Evolutionary conservation across 2,113 vertebrate species (phyloP).

Genomic region (Microtus oregoni): DNA sequence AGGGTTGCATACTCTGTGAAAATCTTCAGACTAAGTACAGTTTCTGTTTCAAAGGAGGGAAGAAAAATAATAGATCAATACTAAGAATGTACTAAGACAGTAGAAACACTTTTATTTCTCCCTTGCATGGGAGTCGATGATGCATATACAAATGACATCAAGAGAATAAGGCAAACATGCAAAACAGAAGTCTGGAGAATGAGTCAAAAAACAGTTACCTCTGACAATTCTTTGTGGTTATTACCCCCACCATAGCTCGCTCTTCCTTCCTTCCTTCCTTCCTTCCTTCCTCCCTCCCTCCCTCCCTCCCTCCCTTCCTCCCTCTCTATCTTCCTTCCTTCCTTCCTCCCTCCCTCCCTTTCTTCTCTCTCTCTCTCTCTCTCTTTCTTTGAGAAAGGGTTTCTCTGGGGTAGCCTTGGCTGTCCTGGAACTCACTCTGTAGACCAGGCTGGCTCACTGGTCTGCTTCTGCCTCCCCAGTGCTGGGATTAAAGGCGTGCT

Average conservation of each 20-base stretch:
- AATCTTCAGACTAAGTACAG: neutral
- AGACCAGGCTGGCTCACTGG: neutral
- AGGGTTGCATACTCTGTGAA: neutral
- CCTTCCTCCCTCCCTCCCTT: too few species aligned
- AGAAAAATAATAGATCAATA: neutral
- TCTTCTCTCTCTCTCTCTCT: neutral
- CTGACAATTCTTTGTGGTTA: neutral
- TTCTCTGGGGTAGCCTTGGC: neutral
- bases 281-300: neutral
- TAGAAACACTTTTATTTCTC: neutral
- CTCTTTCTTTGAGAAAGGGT: neutral
- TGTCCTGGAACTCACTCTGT: neutral
- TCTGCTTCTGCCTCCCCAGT: neutral
- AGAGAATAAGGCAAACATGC: neutral
- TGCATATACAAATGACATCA: neutral
- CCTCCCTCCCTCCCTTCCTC: neutral
- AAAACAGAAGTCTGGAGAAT: constrained; percentile 30
- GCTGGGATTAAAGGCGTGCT: neutral
- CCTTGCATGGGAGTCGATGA: neutral
- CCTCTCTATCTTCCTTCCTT: neutral
- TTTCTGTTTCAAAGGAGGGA: constrained; percentile 20
- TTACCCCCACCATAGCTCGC: neutral
- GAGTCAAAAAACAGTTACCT: neutral
- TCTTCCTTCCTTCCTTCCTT: neutral
- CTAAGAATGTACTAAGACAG: neutral